Conservation (phyloP, 2,113 vertebrate genomes). For the Saguinus midas region DNA sequence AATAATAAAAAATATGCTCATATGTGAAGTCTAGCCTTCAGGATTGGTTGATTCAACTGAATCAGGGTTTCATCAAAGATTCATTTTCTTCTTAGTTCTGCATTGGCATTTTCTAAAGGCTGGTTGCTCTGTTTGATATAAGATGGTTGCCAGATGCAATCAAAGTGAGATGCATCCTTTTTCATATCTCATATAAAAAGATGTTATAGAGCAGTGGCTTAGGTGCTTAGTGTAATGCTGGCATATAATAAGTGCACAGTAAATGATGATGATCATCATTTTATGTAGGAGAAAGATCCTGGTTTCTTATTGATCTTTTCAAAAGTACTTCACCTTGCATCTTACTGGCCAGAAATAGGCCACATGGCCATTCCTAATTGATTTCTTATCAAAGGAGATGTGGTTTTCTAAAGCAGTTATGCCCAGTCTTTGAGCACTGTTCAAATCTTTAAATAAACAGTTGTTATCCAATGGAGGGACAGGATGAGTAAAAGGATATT, state of each 20-base stretch:
- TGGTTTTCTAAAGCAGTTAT: slow-evolving; percentile 32
- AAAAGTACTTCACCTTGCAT: slow-evolving; percentile 19
- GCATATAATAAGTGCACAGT: not conserved
- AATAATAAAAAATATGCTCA: not conserved
- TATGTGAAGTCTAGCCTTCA: not conserved
- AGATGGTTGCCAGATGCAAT: not conserved
- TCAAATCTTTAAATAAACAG: not conserved
- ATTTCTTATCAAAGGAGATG: not conserved
- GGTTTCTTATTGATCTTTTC: not conserved
- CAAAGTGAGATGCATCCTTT: slow-evolving; percentile 29
- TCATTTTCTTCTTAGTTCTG: slow-evolving; percentile 25
- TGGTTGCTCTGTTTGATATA: not conserved
- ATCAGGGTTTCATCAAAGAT: slow-evolving; percentile 30
- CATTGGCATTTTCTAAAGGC: slow-evolving; percentile 3
- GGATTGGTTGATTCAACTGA: not conserved
- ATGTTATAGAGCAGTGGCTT: not conserved
- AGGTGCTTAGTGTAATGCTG: slow-evolving; percentile 12
- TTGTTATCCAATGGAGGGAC: not conserved
- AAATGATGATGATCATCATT: not conserved
- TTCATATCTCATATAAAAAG: slow-evolving; percentile 29
- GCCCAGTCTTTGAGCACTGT: not conserved
- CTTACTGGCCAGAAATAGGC: slow-evolving; percentile 23
- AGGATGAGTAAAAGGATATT: slow-evolving; percentile 11
- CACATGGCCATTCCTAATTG: not conserved
- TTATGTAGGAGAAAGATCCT: slow-evolving; percentile 15